Conservation (phyloP, 2,797 vertebrate genomes). For the Muscicapa striata region DNA sequence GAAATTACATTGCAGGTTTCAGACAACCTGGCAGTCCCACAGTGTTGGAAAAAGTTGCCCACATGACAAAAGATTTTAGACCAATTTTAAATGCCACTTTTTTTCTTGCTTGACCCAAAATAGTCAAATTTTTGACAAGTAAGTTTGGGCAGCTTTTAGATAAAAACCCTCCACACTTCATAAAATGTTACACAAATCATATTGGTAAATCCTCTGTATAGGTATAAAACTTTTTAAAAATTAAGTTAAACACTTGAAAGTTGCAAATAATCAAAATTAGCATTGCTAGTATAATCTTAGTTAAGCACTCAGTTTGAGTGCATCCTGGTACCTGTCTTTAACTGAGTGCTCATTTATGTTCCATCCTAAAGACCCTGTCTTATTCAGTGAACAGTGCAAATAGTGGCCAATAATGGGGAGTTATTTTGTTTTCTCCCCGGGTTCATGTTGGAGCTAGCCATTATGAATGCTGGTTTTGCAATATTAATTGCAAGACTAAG, state of each 20-base stretch:
- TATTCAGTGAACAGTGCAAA: not conserved
- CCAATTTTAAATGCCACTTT: not conserved
- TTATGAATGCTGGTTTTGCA: not conserved
- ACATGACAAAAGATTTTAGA: not conserved
- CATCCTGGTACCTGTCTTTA: not conserved
- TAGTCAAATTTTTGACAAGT: not conserved
- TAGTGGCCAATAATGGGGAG: not conserved
- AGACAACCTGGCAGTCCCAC: not conserved
- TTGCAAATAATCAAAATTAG: not conserved
- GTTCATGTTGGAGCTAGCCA: not conserved
- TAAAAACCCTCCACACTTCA: not conserved
- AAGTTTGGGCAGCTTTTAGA: not conserved
- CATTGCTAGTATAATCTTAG: not conserved
- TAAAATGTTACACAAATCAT: not conserved
- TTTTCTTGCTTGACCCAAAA: not conserved
- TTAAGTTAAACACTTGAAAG: not conserved
- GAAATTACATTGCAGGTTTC: conserved; percentile 1
- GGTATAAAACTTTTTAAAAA: not conserved
- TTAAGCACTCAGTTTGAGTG: not conserved
- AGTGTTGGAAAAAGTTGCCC: not conserved
- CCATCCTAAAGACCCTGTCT: not conserved
- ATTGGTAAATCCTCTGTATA: not conserved
- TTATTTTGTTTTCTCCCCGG: not conserved
- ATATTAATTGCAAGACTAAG: not conserved
- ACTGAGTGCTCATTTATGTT: not conserved